Base-by-base conservation (phyloP, 2,888 invertebrate species). In the Hyposoter didymator region DNA sequence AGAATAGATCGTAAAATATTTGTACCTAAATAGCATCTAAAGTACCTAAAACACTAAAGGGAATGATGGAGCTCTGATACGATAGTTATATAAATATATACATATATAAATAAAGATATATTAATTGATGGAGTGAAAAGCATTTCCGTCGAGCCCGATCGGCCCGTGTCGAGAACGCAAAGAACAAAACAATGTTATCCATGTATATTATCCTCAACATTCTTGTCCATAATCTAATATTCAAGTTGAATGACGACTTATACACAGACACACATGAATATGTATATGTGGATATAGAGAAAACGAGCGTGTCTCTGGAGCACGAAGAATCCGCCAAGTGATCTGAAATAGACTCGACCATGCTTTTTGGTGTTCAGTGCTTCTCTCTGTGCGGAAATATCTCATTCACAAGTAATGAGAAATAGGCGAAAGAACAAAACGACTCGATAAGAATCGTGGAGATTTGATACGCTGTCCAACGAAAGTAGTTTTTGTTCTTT, bases 21-120 rank as follows among this genome's bases (percentile, higher is more conserved):
- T 82, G 84, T 87, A 85, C 85, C 84, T 81, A 87, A 82, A 78
- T 83, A 80, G 87, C 78, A 78, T 80, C 74, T 84, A 82, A 87
- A 78, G 87, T 82, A 85, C 78, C 78, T 78, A 83, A 69, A 73
- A 66, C 35, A 69, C 66, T 52, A 74, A 72, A 85, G 67, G 52
- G 52, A 83, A 80, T 79, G 78, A 73, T 74, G 59, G 76, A 76
- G 64, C 76, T 78, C 75, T 52, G 35, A 78, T 76, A 80, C 22
- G 64, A 75, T 75, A 73, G 35, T 22, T 73, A 73, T 73, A 73
- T 70, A 82, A 32, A 35, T 39, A 43, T 78, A 72, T 74, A 84
- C 69, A 70, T 70, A 45, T 12, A 45, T 19, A 67, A 22, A 81
- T 19, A 67, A 22, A 22, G 10, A 70, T 47, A 47, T 43, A 72